A percentile compares a stretch with the other conserved stretches of the same genome.
phyloP scores from a whole-genome alignment of 2,113 vertebrate genomes.

The Eolophus roseicapilla region DNA sequence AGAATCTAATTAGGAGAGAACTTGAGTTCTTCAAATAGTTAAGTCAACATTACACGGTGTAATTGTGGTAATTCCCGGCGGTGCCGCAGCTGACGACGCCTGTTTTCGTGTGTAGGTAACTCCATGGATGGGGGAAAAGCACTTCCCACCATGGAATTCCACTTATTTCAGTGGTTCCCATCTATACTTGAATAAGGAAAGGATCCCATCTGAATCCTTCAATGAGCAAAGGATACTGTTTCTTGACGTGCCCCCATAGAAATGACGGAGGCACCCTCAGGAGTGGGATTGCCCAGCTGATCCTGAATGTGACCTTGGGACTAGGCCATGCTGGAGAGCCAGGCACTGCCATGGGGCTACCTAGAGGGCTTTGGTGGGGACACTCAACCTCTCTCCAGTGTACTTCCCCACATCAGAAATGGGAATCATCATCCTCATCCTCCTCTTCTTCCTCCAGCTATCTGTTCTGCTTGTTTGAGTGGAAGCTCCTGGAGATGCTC shows the following conservation, averaged over 20 bases:
- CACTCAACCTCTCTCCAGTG: neutral
- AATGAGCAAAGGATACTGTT: neutral
- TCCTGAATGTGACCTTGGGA: neutral
- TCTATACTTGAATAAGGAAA: neutral
- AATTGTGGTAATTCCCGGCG: neutral
- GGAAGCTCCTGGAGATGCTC: neutral
- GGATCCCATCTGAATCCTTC: neutral
- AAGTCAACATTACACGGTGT: constrained; percentile 31
- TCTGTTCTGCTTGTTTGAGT: too few relatives aligned
- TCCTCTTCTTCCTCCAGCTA: neutral
- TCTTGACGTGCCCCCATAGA: accelerated
- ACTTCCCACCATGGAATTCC: neutral
- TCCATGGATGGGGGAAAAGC: neutral
- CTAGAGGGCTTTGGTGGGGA: neutral
- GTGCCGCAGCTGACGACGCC: neutral
- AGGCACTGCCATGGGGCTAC: neutral
- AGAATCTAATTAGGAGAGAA: constrained; percentile 58
- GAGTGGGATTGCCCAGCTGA: accelerated
- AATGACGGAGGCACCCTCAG: neutral
- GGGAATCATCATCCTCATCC: neutral
- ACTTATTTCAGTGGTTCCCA: neutral
- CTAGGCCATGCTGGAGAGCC: neutral
- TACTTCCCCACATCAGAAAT: neutral
- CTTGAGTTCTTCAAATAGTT: constrained; percentile 60
- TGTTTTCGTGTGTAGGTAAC: neutral